phyloP scores from a whole-genome alignment of 1,140 invertebrate genomes.

The Heliconius hewitsoni region DNA sequence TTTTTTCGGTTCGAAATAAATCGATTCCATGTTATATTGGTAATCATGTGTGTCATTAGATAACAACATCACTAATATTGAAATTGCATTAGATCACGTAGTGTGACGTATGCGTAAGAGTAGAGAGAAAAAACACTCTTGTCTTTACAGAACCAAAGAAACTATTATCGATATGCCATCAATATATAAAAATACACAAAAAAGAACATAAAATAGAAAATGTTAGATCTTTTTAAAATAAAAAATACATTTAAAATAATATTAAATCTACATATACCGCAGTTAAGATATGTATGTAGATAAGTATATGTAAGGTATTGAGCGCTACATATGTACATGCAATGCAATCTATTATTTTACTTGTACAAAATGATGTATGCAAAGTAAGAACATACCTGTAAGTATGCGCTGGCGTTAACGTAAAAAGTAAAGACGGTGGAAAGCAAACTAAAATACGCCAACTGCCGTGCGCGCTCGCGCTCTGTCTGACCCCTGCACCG shows the following conservation, averaged over 20 bases:
- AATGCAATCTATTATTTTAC: too few species aligned
- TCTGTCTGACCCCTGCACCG: conserved; percentile 27
- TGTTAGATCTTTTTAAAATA: too few species aligned
- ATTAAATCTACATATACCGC: too few species aligned
- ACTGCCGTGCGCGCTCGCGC: conserved; percentile 48
- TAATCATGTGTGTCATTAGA: background rate
- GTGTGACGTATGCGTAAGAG: background rate
- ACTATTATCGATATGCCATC: background rate
- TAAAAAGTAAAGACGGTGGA: conserved; percentile 38
- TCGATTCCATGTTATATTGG: background rate
- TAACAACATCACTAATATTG: background rate
- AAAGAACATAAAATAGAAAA: too few species aligned
- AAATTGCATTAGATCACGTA: background rate
- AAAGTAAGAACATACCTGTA: background rate
- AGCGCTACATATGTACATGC: background rate
- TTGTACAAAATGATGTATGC: background rate
- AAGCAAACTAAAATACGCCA: conserved; percentile 50
- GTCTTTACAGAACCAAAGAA: background rate
- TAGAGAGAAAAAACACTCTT: background rate
- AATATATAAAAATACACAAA: too few species aligned
- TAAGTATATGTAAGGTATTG: background rate
- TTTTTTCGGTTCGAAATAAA: too few species aligned
- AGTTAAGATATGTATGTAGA: too few species aligned
- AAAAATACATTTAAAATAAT: too few species aligned
- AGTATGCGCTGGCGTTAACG: conserved; percentile 59